phyloP scores from a whole-genome alignment of 2,113 vertebrate genomes.

The Todiramphus saurophagus region DNA sequence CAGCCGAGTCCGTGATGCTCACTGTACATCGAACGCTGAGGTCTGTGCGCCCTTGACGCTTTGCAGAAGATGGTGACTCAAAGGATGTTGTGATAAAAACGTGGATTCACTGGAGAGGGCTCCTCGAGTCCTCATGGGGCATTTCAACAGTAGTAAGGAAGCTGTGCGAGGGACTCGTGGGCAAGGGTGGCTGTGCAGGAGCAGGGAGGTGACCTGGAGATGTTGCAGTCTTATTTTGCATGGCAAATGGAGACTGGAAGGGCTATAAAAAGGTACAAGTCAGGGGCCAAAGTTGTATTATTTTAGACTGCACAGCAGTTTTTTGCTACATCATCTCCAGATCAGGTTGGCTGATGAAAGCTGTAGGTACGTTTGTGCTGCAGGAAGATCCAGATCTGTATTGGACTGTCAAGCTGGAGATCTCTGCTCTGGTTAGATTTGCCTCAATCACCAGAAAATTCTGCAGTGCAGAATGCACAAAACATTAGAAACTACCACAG shows the following conservation, averaged over 20 bases:
- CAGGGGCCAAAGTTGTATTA: not conserved
- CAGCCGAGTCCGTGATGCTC: not conserved
- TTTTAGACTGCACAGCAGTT: not conserved
- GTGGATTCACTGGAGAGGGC: not conserved
- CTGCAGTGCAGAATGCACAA: not conserved
- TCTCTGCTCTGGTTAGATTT: not conserved
- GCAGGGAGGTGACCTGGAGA: not conserved
- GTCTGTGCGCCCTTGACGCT: not conserved
- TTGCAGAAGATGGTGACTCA: not conserved
- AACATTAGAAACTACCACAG: not conserved
- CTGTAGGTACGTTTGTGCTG: not conserved
- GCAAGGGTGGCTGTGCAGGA: not conserved
- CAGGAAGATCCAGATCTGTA: not conserved
- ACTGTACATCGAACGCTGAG: accelerated
- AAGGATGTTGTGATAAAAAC: not conserved
- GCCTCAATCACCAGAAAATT: not conserved
- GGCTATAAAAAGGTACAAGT: not conserved
- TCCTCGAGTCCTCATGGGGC: accelerated
- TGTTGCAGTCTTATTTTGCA: not conserved
- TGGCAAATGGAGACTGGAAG: not conserved
- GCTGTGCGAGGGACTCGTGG: not conserved
- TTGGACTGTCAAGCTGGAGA: not conserved
- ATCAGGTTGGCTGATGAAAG: not conserved
- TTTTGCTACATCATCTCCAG: conserved; percentile 2
- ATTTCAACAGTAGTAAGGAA: not conserved